These are phyloP conservation scores for Porphyrio hochstetteri DNA, from an alignment of 2,113 vertebrate species.

Conservation along the genomic window DNA sequence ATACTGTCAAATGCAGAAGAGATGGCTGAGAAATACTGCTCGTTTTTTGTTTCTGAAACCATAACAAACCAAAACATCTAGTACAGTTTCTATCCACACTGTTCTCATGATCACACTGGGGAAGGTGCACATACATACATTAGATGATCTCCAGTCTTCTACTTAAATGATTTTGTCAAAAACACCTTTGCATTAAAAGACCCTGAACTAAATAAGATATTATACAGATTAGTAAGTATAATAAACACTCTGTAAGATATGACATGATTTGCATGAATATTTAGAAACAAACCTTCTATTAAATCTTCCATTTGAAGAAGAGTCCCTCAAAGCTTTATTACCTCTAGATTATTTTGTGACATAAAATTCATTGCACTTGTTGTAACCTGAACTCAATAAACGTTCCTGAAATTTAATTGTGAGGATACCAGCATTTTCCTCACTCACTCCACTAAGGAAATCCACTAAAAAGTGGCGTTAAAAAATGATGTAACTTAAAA, in stretches of 20 bases:
- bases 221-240: not conserved
- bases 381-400: not conserved
- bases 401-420: not conserved
- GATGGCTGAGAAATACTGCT: not conserved
- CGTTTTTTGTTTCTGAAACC: not conserved
- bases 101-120: rapidly evolving
- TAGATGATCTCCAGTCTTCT: not conserved
- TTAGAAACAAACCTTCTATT: not conserved
- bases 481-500: not conserved
- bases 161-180: not conserved
- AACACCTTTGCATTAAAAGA: not conserved
- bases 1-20: not conserved
- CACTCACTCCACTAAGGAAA: not conserved
- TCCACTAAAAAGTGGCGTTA: not conserved
- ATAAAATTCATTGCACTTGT: not conserved
- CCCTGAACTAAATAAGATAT: not conserved
- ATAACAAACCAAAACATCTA: not conserved
- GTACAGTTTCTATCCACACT: not conserved
- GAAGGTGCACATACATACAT: not conserved
- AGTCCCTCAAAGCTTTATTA: not conserved
- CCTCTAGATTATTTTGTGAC: not conserved
- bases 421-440: not conserved
- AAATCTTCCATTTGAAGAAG: not conserved
- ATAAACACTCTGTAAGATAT: no score
- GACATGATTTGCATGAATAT: not conserved